Evolutionary conservation across 2,113 vertebrate genomes (phyloP), one percentile per base, ranked within the genome.

Genomic region (Xenus cinereus): DNA sequence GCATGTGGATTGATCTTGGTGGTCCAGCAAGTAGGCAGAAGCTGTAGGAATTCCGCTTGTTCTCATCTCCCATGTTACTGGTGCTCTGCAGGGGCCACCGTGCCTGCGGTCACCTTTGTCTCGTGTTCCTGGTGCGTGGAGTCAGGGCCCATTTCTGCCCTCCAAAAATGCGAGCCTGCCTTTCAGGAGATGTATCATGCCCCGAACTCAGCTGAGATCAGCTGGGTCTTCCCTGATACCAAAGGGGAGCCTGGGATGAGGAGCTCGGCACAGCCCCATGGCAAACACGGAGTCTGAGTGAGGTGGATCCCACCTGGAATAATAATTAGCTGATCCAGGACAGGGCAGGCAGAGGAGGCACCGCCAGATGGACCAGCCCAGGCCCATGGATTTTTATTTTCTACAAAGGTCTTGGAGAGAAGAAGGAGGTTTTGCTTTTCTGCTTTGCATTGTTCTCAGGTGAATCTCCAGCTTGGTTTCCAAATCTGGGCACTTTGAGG

Each of bases 31-130:
- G 30, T 12, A 37, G 50, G 23, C 21, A 37, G 79, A 28, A 59
- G 46, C n/a, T 71, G 74, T 6, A 54, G 79, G 67, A 60, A 27
- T 64, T 50, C 35, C 21, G 18, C 37, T 54, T 23, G 30, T 26
- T 67, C 45, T 66, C 45, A 57, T 27, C 7, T 45, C 12, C 4
- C 9, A 0, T 1, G 6, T 54, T 41, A 28, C 6, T 0, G 2
- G 23, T 37, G 56, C 5, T 41, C 50, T 57, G 30, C 7, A 46
- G 24, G n/a, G 53, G 35, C 33, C 28, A 33, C 57, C 12, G 37
- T 0, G 0, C 14, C 72, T 39, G 24, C 0, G 12, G 28, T 45
- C 8, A 24, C 67, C 0, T 12, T 7, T 19, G 4, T 22, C 26
- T n/a, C 23, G 4, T 27, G 59, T 15, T 64, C 17, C 74, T 43